Percentiles rank a stretch among this genome's conserved stretches.
These are phyloP conservation scores for Pandion haliaetus DNA, from an alignment of 2,113 vertebrate genomes.

Conservation along the genomic window DNA sequence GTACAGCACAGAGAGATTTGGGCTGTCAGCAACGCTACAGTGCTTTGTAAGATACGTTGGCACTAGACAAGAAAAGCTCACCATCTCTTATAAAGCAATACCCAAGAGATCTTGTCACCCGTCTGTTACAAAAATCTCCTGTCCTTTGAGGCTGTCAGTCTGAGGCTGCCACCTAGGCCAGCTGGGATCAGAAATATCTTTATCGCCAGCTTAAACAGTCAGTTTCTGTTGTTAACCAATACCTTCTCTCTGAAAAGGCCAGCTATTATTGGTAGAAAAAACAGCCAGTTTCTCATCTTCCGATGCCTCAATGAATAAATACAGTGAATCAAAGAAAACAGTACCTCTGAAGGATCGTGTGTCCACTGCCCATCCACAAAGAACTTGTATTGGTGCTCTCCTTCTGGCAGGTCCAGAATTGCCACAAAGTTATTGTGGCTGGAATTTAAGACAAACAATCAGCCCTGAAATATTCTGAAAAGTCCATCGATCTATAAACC, in stretches of 20 bases:
- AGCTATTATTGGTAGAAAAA: not conserved
- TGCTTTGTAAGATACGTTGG: not conserved
- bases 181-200: not conserved
- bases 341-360: slow-evolving; percentile 90
- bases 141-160: not conserved
- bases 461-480: not conserved
- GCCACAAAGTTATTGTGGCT: slow-evolving; percentile 97
- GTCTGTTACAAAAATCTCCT: not conserved
- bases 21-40: not conserved
- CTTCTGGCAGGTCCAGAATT: slow-evolving; percentile 94
- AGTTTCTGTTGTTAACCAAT: not conserved
- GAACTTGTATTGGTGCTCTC: slow-evolving; percentile 98
- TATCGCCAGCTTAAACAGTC: not conserved
- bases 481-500: not conserved
- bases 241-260: not conserved
- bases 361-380: slow-evolving; percentile 97
- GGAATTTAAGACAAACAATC: slow-evolving; percentile 21
- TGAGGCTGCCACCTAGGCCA: not conserved
- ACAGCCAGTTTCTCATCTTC: not conserved
- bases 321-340: not conserved
- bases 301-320: not conserved
- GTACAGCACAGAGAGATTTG: not conserved
- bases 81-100: not conserved
- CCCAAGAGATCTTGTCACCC: not conserved
- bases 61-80: not conserved